These are phyloP conservation scores for Calameuta idolon DNA, from an alignment of 2,888 invertebrate species.

Conservation along the genomic window DNA sequence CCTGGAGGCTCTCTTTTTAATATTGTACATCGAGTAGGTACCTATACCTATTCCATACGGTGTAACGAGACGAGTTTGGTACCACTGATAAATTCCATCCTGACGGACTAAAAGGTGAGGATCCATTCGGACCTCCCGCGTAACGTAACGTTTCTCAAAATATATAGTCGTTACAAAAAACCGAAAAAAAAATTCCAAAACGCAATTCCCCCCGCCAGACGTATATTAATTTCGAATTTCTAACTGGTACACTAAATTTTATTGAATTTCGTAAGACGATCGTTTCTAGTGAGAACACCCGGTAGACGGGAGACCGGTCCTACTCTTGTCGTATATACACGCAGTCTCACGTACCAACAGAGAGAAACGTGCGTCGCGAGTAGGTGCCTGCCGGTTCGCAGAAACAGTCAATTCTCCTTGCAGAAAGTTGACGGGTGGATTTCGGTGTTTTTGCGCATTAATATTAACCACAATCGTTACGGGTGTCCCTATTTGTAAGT, in stretches of 20 bases:
- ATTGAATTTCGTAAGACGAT: background rate
- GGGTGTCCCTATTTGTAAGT: background rate
- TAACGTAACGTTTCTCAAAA: background rate
- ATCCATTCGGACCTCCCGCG: background rate
- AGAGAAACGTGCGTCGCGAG: background rate
- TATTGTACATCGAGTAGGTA: background rate
- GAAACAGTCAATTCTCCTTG: background rate
- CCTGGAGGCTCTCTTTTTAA: background rate
- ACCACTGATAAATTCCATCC: background rate
- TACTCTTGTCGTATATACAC: background rate
- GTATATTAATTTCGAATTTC: background rate
- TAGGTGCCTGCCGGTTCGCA: background rate
- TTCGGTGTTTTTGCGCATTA: background rate
- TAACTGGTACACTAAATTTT: background rate
- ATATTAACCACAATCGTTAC: background rate
- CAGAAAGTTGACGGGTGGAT: background rate
- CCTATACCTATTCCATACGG: background rate
- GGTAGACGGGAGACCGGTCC: conserved; percentile 13
- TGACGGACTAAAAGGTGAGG: background rate
- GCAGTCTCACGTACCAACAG: background rate
- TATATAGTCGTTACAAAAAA: background rate
- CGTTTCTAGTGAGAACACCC: background rate
- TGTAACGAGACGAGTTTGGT: background rate
- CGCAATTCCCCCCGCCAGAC: too few species aligned
- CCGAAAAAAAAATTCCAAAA: background rate